Conservation (phyloP, 2,888 invertebrate species). For the Hirtodrosophila trivittata region DNA sequence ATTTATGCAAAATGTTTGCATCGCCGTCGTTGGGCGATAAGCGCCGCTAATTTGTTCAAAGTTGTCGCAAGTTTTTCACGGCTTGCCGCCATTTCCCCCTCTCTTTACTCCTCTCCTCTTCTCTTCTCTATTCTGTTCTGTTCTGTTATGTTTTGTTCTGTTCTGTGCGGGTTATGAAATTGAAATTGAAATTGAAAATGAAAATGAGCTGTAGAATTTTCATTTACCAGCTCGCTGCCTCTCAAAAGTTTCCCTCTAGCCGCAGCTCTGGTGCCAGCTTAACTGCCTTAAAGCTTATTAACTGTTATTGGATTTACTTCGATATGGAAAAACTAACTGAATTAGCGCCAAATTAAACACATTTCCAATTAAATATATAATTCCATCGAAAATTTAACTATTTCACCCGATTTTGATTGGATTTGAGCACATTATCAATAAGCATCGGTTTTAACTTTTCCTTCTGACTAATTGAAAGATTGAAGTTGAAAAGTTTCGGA, state of each 20-base stretch:
- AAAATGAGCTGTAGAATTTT: constrained; percentile 50
- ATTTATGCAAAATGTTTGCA: constrained; percentile 78
- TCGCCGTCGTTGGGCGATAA: constrained; percentile 55
- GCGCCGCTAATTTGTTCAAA: constrained; percentile 75
- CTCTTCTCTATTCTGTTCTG: background rate
- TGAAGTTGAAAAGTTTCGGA: too few species aligned
- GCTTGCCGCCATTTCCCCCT: background rate
- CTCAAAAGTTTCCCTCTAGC: constrained; percentile 16
- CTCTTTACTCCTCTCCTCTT: background rate
- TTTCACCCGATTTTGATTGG: too few species aligned
- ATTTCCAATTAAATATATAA: too few species aligned
- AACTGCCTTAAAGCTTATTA: constrained; percentile 46
- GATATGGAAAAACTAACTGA: background rate
- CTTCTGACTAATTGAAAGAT: too few species aligned
- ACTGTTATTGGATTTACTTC: constrained; percentile 41
- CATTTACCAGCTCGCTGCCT: constrained; percentile 46
- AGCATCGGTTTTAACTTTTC: too few species aligned
- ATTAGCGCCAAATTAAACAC: too few species aligned
- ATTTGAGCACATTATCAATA: too few species aligned
- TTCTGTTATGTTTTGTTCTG: background rate
- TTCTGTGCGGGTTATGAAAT: constrained; percentile 32
- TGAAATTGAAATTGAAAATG: constrained; percentile 16
- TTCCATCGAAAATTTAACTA: too few species aligned
- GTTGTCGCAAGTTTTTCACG: constrained; percentile 60
- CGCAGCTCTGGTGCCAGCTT: constrained; percentile 9